These are phyloP conservation scores for Dicranocentrus wangi DNA, from an alignment of 2,888 invertebrate species.

Conservation along the genomic window DNA sequence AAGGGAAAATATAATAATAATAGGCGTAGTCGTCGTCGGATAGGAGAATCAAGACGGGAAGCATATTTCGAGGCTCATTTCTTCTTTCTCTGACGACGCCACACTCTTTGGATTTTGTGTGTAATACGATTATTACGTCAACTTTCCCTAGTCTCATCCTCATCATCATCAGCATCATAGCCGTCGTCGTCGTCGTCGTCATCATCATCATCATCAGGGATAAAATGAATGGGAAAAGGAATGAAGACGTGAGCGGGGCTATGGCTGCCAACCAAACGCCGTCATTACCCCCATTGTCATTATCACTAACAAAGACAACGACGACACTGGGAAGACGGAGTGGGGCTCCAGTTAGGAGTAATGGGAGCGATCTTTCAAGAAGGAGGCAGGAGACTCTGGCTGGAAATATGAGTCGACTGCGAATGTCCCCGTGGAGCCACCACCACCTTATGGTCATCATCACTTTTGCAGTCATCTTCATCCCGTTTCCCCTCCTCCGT, in stretches of 20 bases:
- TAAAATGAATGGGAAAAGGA: constrained; percentile 40
- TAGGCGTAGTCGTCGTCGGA: constrained; percentile 5
- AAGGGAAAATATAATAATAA: constrained; percentile 26
- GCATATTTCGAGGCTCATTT: constrained; percentile 12
- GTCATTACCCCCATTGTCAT: constrained; percentile 32
- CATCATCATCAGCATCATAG: not conserved
- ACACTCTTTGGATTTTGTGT: constrained; percentile 5
- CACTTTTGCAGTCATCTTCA: constrained; percentile 54
- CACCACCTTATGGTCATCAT: constrained; percentile 57
- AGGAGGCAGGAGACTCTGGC: not conserved
- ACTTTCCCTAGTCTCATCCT: constrained; percentile 34
- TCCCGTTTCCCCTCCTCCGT: constrained; percentile 48
- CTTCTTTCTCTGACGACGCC: not conserved
- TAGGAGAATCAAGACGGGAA: constrained; percentile 3
- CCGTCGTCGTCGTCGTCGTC: constrained; percentile 21
- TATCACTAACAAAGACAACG: constrained; percentile 49
- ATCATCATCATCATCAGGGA: constrained; percentile 19
- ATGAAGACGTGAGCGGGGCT: constrained; percentile 6
- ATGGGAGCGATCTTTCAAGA: not conserved
- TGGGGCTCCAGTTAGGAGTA: constrained; percentile 19
- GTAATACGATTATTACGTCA: constrained; percentile 59
- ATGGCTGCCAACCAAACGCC: constrained; percentile 19
- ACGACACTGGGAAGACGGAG: constrained; percentile 26
- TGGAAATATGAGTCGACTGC: constrained; percentile 37
- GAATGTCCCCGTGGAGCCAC: constrained; percentile 45